Base-by-base conservation (phyloP, 2,888 invertebrate genomes). In the Parnassius orleans region DNA sequence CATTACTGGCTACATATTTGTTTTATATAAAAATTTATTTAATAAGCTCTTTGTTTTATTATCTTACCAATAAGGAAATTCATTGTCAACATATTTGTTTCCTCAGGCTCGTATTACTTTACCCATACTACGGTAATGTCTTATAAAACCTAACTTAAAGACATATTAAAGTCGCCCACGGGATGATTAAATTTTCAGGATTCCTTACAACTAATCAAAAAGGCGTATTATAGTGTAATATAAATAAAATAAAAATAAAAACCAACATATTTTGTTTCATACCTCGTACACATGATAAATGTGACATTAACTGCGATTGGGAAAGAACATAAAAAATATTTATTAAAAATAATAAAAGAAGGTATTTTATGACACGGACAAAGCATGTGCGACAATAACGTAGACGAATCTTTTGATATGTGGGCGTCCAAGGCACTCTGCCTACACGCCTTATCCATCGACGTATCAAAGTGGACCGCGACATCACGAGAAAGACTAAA, bases 391-490 rank as follows among this genome's bases (percentile, higher is more conserved):
- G 12, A 48, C 48, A 48, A 48, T 48, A 48, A 48, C 41, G 19
- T 9, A 11, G 24, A 48, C n/a, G 15, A 33, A 48, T 56, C 33
- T 46, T 46, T 14, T 42, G 48, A 10, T 12, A 47, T n/a, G 59
- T 53, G 47, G 53, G 53, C 47, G 53, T 42, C 53, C 10, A 12
- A 24, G 41, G 53, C 42, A 11, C 15, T 48, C 53, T 10, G 11
- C 48, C 53, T 12, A 60, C 53, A 14, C 53, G 14, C 10, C 46
- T 46, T 53, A 53, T 53, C 53, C 12, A 10, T 10, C 14, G 5
- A 41, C 59, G 42, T 19, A 60, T 60, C 59, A 60, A 60, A 53
- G 53, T 19, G 15, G 53, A 33, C 59, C 46, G 53, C 43, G 19
- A 52, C 59, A 47, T 46, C 53, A 53, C 53, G 41, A 11, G 52